Evolutionary conservation across 1,140 invertebrate genomes (phyloP), one percentile per base, ranked within the genome.

Genomic region (Nephila pilipes): DNA sequence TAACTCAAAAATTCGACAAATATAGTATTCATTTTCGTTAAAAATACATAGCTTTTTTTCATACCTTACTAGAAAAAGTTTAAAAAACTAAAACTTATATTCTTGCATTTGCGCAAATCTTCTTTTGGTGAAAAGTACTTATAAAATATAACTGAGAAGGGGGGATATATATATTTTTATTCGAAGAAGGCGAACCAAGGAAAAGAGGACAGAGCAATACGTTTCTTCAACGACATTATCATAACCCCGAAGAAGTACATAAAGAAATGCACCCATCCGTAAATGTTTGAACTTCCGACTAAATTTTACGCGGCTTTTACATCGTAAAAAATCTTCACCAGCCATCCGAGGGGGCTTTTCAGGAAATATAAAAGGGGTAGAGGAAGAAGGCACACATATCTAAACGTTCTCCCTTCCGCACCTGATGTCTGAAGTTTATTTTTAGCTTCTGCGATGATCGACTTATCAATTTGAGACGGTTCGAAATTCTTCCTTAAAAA

Each of bases 221-320:
- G 80, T 54, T 81, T 54, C 80, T 54, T 54, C 38, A 46, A 81
- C 20, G 20, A 22, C 83, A 14, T 22, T 54, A 57, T 54, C 57
- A 4, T 55, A 55, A 83, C 18, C 54, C 25, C 8, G 0, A 83
- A 83, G 36, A 36, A 18, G 55, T 87, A 25, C 85, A 87, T 87
- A 87, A 87, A 87, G 85, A 36, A 63, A 36, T 22, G 57, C 55
- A n/a, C 3, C 32, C 85, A 87, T 87, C 85, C 85, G 85, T 87
- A 87, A 87, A 87, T 87, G 85, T 60, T 87, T 36, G 85, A 87
- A 87, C 57, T 87, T 87, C 46, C 85, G 29, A 60, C 58, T 87
- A 87, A 87, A 60, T 87, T 87, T 87, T 60, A 87, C 58, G 85
- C 85, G 25, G 29, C 85, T 54, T 54, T 83, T 83, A 83, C 22